Base-by-base conservation (phyloP, 2,797 vertebrate species). In the Leuciscus waleckii region DNA sequence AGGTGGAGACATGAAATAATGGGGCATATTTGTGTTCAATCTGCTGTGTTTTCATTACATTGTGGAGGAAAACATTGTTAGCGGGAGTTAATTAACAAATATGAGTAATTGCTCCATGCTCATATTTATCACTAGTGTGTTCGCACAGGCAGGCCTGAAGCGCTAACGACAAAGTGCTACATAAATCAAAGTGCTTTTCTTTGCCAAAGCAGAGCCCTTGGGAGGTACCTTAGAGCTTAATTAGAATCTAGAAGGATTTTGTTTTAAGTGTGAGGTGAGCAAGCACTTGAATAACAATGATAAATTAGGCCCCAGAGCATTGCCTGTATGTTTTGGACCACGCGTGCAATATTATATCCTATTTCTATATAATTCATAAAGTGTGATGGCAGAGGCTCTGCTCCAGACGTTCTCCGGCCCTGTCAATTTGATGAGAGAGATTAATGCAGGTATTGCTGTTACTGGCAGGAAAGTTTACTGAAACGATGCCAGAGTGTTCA, bases 191-290 rank as follows among this genome's bases (percentile, higher is more conserved):
- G 93, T 91, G 91, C 89, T 94, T 95, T 94, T 93, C 92, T 95
- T 93, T 94, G 94, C 94, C 94, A 94, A 93, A 93, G 91, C 90
- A 87, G 89, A 92, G 90, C 95, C 94, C 93, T 91, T 91, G 94
- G 94, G 95, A 95, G 92, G 90, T 92, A 95, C 94, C 94, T 94
- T 92, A 92, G 93, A 93, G 94, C 94, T 95, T 96, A 94, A 96
- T 96, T 96, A 96, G 95, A 95, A 96, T 95, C 94, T 94, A 95
- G 94, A 94, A 95, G 94, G 94, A 95, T 95, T 95, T 94, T 94
- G 94, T 95, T 96, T 95, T 95, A 96, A 95, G 94, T 94, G 92
- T 93, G 86, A 95, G 95, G 93, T 95, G 94, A 95, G 92, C 88
- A 87, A 95, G 92, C 92, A 89, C 94, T 90, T 92, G 95, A 95